Percentiles rank a stretch among this genome's conserved stretches.
Conservation (phyloP, 2,888 invertebrate species). For the Liopterus haemorrhoidalis region DNA sequence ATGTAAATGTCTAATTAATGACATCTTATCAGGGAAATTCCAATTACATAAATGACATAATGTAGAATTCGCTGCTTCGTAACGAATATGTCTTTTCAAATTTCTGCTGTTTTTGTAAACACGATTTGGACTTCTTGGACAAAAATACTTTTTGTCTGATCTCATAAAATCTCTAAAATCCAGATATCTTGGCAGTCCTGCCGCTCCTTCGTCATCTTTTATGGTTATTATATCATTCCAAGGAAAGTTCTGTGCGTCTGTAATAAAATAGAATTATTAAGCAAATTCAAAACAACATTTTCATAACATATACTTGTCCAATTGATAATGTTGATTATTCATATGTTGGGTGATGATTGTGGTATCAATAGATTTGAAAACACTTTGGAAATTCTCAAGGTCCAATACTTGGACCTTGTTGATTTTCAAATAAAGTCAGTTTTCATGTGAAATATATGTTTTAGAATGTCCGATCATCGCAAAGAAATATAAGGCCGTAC, state of each 20-base stretch:
- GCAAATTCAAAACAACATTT: not conserved
- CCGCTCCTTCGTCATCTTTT: slow-evolving; percentile 13
- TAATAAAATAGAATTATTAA: slow-evolving; percentile 3
- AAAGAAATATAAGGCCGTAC: too few relatives aligned
- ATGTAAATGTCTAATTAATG: slow-evolving; percentile 19
- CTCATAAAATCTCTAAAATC: slow-evolving; percentile 19
- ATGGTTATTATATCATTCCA: slow-evolving; percentile 15
- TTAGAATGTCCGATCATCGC: too few relatives aligned
- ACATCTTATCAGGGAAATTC: slow-evolving; percentile 18
- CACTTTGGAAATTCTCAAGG: too few relatives aligned
- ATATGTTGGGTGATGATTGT: too few relatives aligned
- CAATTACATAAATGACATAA: slow-evolving; percentile 18
- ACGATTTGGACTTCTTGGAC: slow-evolving; percentile 19
- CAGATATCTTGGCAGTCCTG: slow-evolving; percentile 17
- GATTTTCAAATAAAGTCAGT: too few relatives aligned
- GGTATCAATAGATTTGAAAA: too few relatives aligned
- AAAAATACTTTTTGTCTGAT: slow-evolving; percentile 18
- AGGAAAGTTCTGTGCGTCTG: slow-evolving; percentile 14
- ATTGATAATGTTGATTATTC: too few relatives aligned
- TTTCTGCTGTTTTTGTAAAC: slow-evolving; percentile 22
- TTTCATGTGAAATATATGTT: too few relatives aligned
- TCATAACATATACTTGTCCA: too few relatives aligned
- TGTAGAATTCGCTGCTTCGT: slow-evolving; percentile 18
- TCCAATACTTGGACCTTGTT: too few relatives aligned
- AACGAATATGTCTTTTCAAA: slow-evolving; percentile 21